A percentile compares a stretch with the other conserved stretches of the same genome.
Evolutionary conservation across 2,113 vertebrate genomes (phyloP).

Genomic region (Tachysurus vachellii): DNA sequence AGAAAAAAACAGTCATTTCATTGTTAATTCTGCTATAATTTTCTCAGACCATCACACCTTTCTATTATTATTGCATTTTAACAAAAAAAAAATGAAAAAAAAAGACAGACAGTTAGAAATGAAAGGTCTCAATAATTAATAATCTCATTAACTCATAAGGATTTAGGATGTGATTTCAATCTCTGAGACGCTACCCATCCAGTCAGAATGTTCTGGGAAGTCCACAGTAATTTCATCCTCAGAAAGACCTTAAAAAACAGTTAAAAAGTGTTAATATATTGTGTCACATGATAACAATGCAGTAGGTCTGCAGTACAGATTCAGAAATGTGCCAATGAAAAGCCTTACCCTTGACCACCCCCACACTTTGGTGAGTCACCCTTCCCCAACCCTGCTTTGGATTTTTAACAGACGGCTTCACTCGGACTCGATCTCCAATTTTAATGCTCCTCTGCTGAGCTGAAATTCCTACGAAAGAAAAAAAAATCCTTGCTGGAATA

Average conservation of each 20-base stretch:
- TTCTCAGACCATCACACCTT: too few relatives aligned
- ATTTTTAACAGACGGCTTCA: slow-evolving; percentile 24
- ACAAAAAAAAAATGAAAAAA: not conserved
- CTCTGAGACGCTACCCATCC: slow-evolving; percentile 27
- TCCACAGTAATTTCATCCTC: slow-evolving; percentile 28
- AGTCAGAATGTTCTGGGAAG: slow-evolving; percentile 30
- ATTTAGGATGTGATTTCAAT: slow-evolving; percentile 22
- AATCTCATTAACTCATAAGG: not conserved
- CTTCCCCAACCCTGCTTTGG: slow-evolving; percentile 39
- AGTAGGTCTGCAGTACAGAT: not conserved
- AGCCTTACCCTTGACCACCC: slow-evolving; percentile 22
- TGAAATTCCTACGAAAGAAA: not conserved
- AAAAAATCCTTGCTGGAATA: not conserved
- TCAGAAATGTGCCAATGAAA: not conserved
- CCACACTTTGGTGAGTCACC: slow-evolving; percentile 12
- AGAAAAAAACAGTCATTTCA: too few relatives aligned
- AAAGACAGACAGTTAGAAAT: not conserved
- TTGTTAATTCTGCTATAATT: too few relatives aligned
- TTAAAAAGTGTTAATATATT: not conserved
- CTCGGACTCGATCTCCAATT: slow-evolving; percentile 38
- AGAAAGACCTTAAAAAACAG: slow-evolving; percentile 5
- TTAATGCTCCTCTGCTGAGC: not conserved
- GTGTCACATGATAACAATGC: not conserved
- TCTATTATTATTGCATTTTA: not conserved
- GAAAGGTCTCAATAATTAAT: not conserved